A percentile compares a stretch with the other conserved stretches of the same genome.
Conservation (phyloP, 2,113 vertebrate species). For the Psettodes erumei region DNA sequence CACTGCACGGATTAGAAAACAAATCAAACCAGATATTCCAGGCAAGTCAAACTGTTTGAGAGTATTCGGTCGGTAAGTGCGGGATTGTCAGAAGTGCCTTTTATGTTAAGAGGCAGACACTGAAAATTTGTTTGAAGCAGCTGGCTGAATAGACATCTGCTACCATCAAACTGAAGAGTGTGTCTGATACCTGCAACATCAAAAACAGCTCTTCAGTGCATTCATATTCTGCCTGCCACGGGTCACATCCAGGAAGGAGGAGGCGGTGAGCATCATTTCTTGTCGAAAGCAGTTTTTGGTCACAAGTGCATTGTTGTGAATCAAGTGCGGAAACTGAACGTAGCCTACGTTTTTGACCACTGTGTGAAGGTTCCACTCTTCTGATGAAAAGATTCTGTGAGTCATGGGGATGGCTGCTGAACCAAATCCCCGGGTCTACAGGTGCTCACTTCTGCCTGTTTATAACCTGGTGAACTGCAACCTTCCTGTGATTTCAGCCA, state of each 20-base stretch:
- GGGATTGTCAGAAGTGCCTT: slow-evolving; percentile 45
- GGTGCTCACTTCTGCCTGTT: neutral
- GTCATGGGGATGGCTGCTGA: neutral
- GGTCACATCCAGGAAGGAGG: slow-evolving; percentile 23
- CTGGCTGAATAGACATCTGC: slow-evolving; percentile 60
- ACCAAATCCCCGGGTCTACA: too few species aligned
- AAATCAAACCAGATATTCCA: slow-evolving; percentile 58
- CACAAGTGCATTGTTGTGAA: slow-evolving; percentile 22
- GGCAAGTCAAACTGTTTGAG: slow-evolving; percentile 44
- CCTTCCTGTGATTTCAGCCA: neutral
- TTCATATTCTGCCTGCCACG: slow-evolving; percentile 24
- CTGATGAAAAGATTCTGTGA: neutral
- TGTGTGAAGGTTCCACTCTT: neutral
- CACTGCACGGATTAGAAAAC: slow-evolving; percentile 43
- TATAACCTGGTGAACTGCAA: neutral
- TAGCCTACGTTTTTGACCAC: neutral
- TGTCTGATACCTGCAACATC: slow-evolving; percentile 55
- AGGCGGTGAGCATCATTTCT: neutral
- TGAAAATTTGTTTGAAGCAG: slow-evolving; percentile 44
- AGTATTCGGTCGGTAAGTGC: slow-evolving; percentile 41
- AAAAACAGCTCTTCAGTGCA: slow-evolving; percentile 52
- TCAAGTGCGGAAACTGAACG: slow-evolving; percentile 4
- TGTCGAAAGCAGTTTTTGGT: slow-evolving; percentile 2
- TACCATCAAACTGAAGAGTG: slow-evolving; percentile 40
- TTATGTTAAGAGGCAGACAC: slow-evolving; percentile 39